These are phyloP conservation scores for Chaetorhynchus papuensis DNA, from an alignment of 2,113 vertebrate species.

Conservation along the genomic window DNA sequence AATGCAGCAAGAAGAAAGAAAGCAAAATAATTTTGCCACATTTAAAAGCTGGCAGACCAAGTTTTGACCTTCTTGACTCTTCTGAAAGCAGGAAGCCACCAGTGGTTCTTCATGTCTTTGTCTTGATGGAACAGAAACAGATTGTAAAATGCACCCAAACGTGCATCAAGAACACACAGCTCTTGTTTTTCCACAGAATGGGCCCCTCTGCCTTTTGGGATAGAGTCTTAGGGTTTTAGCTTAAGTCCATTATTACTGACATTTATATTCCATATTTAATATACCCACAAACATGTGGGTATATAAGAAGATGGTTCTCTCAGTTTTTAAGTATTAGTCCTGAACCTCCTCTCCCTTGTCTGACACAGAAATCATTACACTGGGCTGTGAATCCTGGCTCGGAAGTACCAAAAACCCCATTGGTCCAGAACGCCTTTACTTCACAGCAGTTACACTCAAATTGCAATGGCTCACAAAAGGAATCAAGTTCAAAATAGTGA, in stretches of 20 bases:
- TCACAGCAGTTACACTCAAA: not conserved
- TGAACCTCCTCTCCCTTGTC: not conserved
- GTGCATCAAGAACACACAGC: not conserved
- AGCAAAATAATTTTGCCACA: not conserved
- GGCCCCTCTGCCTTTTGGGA: not conserved
- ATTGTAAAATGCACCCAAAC: not conserved
- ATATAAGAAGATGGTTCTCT: not conserved
- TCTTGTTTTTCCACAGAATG: not conserved
- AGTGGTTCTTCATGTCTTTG: not conserved
- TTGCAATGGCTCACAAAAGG: not conserved
- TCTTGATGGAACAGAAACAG: not conserved
- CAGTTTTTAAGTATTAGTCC: not conserved
- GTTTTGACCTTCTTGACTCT: not conserved
- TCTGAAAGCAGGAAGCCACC: not conserved
- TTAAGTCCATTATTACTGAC: not conserved
- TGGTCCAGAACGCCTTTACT: not conserved
- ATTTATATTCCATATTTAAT: not conserved
- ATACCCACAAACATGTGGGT: not conserved
- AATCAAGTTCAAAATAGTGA: not conserved
- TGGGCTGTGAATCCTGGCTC: not conserved
- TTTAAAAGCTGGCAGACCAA: not conserved
- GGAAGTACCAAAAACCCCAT: not conserved
- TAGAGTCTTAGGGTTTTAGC: not conserved
- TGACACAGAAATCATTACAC: not conserved
- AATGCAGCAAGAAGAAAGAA: not conserved